Base-by-base conservation (phyloP, 2,797 vertebrate genomes). In the Rhynchonycteris naso region DNA sequence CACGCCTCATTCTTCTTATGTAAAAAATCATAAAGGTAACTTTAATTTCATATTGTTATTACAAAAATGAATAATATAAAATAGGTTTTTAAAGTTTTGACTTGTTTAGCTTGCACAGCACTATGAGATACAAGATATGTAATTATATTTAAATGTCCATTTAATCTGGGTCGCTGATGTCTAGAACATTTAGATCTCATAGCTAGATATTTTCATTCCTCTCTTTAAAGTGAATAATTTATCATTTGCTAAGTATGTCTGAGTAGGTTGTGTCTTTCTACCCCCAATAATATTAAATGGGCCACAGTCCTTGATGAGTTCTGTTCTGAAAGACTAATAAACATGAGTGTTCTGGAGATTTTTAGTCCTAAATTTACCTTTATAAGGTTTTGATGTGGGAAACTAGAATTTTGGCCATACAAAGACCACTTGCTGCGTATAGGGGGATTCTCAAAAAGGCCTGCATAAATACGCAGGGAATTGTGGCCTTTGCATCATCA, bases 261-360 rank as follows among this genome's bases (percentile, higher is more conserved):
- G 33, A 4, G 30, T 43, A 5, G 9, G 1, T 91, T 75, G 10
- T 33, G 24, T 78, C 38, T 21, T 80, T 75, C 28, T 35, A 24
- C 0, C 1, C 52, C 14, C 28, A 81, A 75, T 21, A 79, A 1
- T 38, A 84, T 54, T 24, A 84, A 71, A 54, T 26, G 15, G 78
- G 4, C 16, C 30, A 26, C 30, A 26, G 28, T 26, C 10, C 22
- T 61, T 10, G 16, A 61, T 81, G 61, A 61, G 28, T 66, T 84
- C 35, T 15, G 38, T 35, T 95, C 91, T 76, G 21, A 88, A 54
- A 58, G 14, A 66, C 3, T 54, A 72, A 93, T 26, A 52, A 80
- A 33, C 12, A 1, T 4, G 50, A 7, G 1, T 76, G 80, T 88
- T 35, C 14, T 50, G 12, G 14, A 59, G 19, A 30, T 3, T 76